phyloP scores from a whole-genome alignment of 1,140 invertebrate genomes.

The Heterodera carotae region DNA sequence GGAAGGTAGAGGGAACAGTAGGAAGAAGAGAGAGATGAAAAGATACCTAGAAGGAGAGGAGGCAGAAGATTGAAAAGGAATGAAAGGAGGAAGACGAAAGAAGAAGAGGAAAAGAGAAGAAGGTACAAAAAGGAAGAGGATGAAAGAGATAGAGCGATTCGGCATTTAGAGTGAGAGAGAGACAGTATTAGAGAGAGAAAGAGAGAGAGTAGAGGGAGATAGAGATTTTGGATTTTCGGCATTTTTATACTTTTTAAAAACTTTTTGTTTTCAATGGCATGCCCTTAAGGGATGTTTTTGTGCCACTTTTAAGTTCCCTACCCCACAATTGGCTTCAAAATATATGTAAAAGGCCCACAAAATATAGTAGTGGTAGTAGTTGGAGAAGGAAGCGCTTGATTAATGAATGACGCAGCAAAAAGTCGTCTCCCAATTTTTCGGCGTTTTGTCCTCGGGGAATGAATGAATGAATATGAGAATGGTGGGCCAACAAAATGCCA shows the following conservation, averaged over 20 bases:
- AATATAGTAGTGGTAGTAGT: too few species aligned
- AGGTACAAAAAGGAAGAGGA: not conserved
- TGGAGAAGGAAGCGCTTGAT: not conserved
- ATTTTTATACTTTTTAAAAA: not conserved
- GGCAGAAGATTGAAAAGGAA: not conserved
- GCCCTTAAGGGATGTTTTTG: not conserved
- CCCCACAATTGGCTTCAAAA: not conserved
- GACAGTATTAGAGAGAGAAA: too few species aligned
- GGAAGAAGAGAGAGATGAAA: slow-evolving; percentile 17
- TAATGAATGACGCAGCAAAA: not conserved
- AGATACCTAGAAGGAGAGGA: not conserved
- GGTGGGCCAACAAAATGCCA: not conserved
- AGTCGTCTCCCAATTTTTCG: not conserved
- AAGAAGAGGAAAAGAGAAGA: not conserved
- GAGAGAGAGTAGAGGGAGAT: too few species aligned
- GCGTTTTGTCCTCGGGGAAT: not conserved
- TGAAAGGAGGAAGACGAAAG: not conserved
- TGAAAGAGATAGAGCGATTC: too few species aligned
- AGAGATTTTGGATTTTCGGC: too few species aligned
- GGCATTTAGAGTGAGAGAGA: too few species aligned
- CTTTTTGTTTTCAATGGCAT: not conserved
- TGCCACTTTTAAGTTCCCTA: not conserved
- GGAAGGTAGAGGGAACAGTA: not conserved
- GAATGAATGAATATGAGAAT: too few species aligned
- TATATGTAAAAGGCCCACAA: too few species aligned